These are phyloP conservation scores for Drosophila rufa DNA, from an alignment of 1,140 invertebrate genomes.

Conservation along the genomic window DNA sequence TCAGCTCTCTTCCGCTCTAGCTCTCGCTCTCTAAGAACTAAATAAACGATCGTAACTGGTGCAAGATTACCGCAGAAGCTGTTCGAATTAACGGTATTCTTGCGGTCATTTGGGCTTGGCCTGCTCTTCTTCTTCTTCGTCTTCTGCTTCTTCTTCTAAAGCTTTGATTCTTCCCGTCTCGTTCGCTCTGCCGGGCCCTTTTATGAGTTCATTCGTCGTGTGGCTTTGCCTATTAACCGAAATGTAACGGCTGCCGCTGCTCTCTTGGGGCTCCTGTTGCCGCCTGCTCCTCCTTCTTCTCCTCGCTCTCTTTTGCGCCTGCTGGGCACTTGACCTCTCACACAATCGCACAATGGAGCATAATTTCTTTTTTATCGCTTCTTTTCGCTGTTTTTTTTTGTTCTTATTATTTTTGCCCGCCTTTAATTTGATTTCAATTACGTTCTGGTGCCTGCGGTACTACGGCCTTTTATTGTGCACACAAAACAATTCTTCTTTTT, in stretches of 20 bases:
- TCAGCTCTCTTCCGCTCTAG: constrained; percentile 21
- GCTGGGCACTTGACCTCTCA: constrained; percentile 59
- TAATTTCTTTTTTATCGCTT: constrained; percentile 81
- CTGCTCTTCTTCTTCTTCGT: constrained; percentile 35
- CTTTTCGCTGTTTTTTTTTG: constrained; percentile 33
- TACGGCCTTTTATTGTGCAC: constrained; percentile 51
- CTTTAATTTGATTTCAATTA: constrained; percentile 84
- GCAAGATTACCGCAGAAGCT: constrained; percentile 52
- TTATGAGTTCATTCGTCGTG: constrained; percentile 74
- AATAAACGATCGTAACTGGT: constrained; percentile 35
- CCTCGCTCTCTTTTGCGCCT: constrained; percentile 19
- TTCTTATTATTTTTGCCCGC: constrained; percentile 58
- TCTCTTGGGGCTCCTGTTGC: constrained; percentile 7
- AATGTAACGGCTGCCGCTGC: constrained; percentile 24
- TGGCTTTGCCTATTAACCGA: constrained; percentile 62
- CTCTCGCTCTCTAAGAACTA: constrained; percentile 39
- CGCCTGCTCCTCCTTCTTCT: constrained; percentile 26
- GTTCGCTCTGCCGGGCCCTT: constrained; percentile 45
- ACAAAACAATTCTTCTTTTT: constrained; percentile 58
- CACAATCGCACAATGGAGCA: constrained; percentile 74
- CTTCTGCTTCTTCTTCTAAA: constrained; percentile 17
- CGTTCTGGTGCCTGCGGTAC: constrained; percentile 35
- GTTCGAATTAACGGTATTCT: constrained; percentile 71
- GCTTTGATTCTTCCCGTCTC: constrained; percentile 33
- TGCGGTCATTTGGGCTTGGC: constrained; percentile 51